Conservation (phyloP, 2,113 vertebrate genomes). For the Pelvicachromis taeniatus region DNA sequence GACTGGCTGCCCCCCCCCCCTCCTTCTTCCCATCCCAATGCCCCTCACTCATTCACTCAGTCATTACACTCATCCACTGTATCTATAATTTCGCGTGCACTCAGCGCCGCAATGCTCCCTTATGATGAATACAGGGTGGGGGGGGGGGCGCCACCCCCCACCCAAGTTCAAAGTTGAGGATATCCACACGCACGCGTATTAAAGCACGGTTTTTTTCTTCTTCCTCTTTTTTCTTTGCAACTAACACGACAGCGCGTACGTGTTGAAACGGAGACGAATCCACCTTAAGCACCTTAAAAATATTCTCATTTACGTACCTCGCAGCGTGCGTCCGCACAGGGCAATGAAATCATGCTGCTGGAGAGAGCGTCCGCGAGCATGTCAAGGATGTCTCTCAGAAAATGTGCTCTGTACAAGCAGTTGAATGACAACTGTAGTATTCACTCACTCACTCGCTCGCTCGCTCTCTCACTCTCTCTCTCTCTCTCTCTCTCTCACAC, state of each 20-base stretch:
- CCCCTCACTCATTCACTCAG: conserved; percentile 17
- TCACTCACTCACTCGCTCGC: no score
- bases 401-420: background rate
- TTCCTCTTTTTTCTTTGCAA: background rate
- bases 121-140: background rate
- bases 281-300: background rate
- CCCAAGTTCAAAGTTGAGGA: background rate
- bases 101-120: background rate
- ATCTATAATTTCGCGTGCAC: conserved; percentile 8
- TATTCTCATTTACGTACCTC: background rate
- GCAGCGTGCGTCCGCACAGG: background rate
- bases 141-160: background rate
- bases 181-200: background rate
- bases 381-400: background rate
- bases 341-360: background rate
- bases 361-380: background rate
- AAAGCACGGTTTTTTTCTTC: background rate
- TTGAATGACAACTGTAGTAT: background rate
- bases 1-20: background rate
- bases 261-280: background rate
- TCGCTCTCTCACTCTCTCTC: no score
- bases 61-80: conserved; percentile 40
- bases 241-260: background rate
- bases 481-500: no score
- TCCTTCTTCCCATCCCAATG: background rate